Percentiles rank a stretch among this genome's conserved stretches.
phyloP scores from a whole-genome alignment of 2,888 invertebrate species.

The Candidula unifasciata region DNA sequence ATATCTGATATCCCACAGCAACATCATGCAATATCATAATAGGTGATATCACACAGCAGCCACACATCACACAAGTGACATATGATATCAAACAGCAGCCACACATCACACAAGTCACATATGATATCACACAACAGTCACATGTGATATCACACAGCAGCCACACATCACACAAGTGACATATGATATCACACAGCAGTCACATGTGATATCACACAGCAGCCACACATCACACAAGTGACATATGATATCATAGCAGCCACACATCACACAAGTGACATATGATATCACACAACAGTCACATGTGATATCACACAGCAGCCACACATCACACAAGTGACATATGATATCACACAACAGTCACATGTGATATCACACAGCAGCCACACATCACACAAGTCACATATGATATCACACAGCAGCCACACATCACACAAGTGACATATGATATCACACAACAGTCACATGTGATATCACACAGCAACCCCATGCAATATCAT shows the following conservation, averaged over 20 bases:
- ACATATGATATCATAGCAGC: too few relatives aligned
- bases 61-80: background rate
- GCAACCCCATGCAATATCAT: background rate
- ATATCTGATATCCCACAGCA: background rate
- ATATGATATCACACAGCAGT: background rate
- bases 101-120: background rate
- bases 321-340: too few relatives aligned
- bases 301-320: too few relatives aligned
- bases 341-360: too few relatives aligned
- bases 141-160: background rate
- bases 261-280: background rate
- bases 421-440: too few relatives aligned
- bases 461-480: background rate
- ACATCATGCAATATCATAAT: too few relatives aligned
- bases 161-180: background rate
- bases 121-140: background rate
- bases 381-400: too few relatives aligned
- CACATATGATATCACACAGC: too few relatives aligned
- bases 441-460: background rate
- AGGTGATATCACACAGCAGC: background rate
- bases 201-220: background rate
- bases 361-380: too few relatives aligned
- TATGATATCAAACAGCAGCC: background rate
- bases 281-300: too few relatives aligned
- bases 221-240: constrained; percentile 1